Evolutionary conservation across 2,113 vertebrate species (phyloP), one percentile per base, ranked within the genome.

Genomic region (Rhynchomys soricoides): DNA sequence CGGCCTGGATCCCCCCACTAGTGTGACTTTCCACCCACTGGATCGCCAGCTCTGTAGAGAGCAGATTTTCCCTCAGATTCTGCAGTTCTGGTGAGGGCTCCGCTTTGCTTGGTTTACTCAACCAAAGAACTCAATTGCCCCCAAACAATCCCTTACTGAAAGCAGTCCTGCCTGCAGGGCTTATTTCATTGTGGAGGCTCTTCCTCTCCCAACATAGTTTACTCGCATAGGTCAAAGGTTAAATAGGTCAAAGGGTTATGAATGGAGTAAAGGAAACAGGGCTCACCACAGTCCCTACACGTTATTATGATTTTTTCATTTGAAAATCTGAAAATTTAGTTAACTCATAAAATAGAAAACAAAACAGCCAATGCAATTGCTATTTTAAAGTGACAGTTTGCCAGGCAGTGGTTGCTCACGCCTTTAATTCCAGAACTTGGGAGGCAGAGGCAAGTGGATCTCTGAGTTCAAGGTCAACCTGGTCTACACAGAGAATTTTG

Each of bases 111-210:
- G 77, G 91, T 24, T 86, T 92, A 95, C n/a, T 94, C 83, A 73
- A 73, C 52, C 71, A 92, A 85, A 97, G 92, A 94, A 94, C 89
- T 68, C 77, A 91, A 92, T 86, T 95, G 89, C 79, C 40, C 85
- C 73, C 31, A 74, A 86, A 92, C 71, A 94, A 95, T 92, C 5
- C 66, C n/a, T 43, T 31, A 15, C 71, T 75, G 24, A 66, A n/a
- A 73, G 73, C 40, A 92, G 85, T 17, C 55, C 55, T 90, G 48
- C 48, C 86, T 92, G 66, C 1, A 3, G 73, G 94, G 66, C 79
- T 74, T 22, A 59, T 52, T 57, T 70, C 70, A 74, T 31, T 90
- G 86, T 29, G 21, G 50, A 86, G 21, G 62, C 16, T 17, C 62
- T 75, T 92, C 86, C 89, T 94, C 59, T 86, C 89, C 92, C 78